Base-by-base conservation (phyloP, 2,888 invertebrate genomes). In the Erebia aethiops region DNA sequence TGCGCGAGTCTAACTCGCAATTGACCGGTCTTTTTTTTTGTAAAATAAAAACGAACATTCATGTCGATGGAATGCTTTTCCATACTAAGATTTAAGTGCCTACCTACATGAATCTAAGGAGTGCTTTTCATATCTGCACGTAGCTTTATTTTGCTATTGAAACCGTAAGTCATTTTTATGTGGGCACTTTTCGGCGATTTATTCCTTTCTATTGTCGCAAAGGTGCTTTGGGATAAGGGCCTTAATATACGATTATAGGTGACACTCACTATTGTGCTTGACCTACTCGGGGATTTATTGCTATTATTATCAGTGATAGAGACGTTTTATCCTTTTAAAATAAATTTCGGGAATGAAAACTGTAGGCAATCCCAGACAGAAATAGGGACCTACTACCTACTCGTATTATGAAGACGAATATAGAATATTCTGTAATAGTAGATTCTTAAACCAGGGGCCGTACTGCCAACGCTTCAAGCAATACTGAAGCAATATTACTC, bases 191-290 rank as follows among this genome's bases (percentile, higher is more conserved):
- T 91, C 89, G 88, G 86, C 91, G 87, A 92, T 92, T 92, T 92
- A 92, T 93, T 90, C 92, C 83, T 85, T 91, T 89, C 91, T 83
- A 91, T 92, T 93, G 92, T 92, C 87, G 88, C 84, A 85, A 86
- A 91, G 92, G 92, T 91, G 91, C 91, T 91, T 77, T 88, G 89
- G 92, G 92, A 92, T 92, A 91, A 92, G 91, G 90, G 88, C 88
- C 83, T 88, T 93, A 92, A 93, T 92, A 92, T 93, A 93, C 90
- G 93, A 92, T 92, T 92, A 93, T 93, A 92, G 92, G 90, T 88
- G 90, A 84, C 88, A 89, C 85, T 89, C 89, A 92, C 91, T 90
- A 92, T 92, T 92, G 91, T 92, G 87, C 88, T 91, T 92, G 91
- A 93, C 93, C 93, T 89, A 87, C 87, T 87, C 85, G 78, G 71